Evolutionary conservation across 2,797 vertebrate species (phyloP), one percentile per base, ranked within the genome.

Genomic region (Rhyacichthys aspro): DNA sequence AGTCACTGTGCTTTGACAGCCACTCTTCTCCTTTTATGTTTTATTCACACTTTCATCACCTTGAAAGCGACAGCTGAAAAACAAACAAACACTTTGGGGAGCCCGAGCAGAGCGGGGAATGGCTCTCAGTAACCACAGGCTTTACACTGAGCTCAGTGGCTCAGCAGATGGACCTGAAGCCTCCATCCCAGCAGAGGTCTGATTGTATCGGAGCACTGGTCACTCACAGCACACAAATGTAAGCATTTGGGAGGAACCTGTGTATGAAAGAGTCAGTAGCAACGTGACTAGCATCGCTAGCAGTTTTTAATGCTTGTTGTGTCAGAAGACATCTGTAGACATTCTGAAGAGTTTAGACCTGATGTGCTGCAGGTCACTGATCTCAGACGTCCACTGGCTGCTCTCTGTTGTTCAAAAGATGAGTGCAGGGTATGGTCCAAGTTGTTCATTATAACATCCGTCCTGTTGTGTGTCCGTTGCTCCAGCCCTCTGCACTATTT

Each of bases 11-110:
- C 16, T 59, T 32, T 67, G 76, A 65, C 69, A 73, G 73, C 7
- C 16, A 61, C 60, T 39, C 45, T 41, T 67, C 44, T 65, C 49
- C 9, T 39, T 75, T 62, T 60, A 76, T 78, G 78, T 78, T 81
- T 81, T 72, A 81, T 83, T 83, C 81, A 74, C 69, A 47, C 54
- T 59, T 64, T 70, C 60, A 67, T 79, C 74, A 67, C 72, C 69
- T 73, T 58, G 67, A 74, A 63, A 61, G 76, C 17, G 63, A 62
- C 70, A 48, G 63, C 53, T 44, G 60, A 52, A 55, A 66, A 74
- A 55, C 67, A 81, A 81, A 83, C 78, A 79, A 67, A 81, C 70
- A 73, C 66, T 66, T 65, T n/a, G 42, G 57, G n/a, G 66, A 63
- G 56, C 16, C 15, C 1, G 15, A 23, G 1, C 28, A 42, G 59